Conservation (phyloP, 2,113 vertebrate genomes). For the Dicaeum eximium region DNA sequence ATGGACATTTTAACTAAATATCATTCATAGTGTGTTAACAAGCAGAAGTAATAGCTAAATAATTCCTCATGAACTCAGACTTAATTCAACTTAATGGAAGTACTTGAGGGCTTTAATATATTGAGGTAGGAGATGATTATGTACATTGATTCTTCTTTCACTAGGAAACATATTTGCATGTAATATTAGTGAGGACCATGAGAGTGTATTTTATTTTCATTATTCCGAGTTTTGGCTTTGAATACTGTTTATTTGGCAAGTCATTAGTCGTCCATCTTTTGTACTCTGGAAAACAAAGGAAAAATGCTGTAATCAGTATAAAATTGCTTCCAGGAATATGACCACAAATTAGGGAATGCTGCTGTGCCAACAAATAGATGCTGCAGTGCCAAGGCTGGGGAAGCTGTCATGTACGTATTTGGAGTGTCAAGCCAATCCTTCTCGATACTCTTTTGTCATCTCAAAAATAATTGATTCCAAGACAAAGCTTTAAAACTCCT, state of each 20-base stretch:
- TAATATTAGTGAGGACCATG: background rate
- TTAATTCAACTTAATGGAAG: conserved; percentile 14
- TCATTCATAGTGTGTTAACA: conserved; percentile 23
- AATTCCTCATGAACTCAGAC: conserved; percentile 14
- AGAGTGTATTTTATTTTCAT: background rate
- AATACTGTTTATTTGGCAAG: conserved; percentile 39
- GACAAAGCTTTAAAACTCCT: background rate
- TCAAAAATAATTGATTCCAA: background rate
- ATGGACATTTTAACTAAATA: conserved; percentile 25
- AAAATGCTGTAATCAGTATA: background rate
- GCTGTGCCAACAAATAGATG: conserved; percentile 24
- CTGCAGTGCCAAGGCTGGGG: conserved; percentile 8
- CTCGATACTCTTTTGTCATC: background rate
- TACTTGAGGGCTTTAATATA: background rate
- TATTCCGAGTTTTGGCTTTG: background rate
- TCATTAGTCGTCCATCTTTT: conserved; percentile 42
- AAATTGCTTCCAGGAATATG: conserved; percentile 45
- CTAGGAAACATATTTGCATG: background rate
- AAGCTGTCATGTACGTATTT: background rate
- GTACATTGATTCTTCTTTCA: background rate
- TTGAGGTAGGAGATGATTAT: background rate
- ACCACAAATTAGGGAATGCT: conserved; percentile 10
- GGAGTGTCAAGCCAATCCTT: background rate
- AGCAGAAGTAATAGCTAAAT: conserved; percentile 34
- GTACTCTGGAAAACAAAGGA: conserved; percentile 27